These are phyloP conservation scores for Perizoma affinitatum DNA, from an alignment of 2,888 invertebrate species.

Conservation along the genomic window DNA sequence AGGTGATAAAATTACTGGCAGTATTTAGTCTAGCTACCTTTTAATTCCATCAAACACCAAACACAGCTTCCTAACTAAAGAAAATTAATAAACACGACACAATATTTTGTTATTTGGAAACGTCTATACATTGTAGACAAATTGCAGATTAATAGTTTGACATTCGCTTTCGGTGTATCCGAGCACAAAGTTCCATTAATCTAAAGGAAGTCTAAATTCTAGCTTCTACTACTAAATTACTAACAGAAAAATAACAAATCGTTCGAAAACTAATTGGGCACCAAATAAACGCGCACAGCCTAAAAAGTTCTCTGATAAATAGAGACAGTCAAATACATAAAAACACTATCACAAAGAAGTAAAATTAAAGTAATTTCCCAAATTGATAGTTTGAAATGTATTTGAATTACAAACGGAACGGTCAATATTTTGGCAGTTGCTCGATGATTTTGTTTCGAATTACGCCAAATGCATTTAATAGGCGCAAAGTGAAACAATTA, in stretches of 20 bases:
- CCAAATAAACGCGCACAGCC: constrained; percentile 16
- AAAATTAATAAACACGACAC: not conserved
- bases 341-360: not conserved
- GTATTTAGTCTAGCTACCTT: not conserved
- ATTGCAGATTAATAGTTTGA: constrained; percentile 4
- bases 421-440: not conserved
- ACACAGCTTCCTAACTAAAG: constrained; percentile 5
- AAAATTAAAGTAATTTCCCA: not conserved
- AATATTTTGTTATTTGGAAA: not conserved
- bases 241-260: not conserved
- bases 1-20: constrained; percentile 2
- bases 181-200: constrained; percentile 1
- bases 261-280: constrained; percentile 7
- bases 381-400: too few species aligned
- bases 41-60: constrained; percentile 2
- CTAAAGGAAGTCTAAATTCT: constrained; percentile 14
- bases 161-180: not conserved
- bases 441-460: too few species aligned
- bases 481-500: too few species aligned
- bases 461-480: too few species aligned
- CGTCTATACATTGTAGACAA: not conserved
- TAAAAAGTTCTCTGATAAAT: constrained; percentile 7
- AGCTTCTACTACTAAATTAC: not conserved
- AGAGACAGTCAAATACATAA: constrained; percentile 11
- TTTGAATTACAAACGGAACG: not conserved